Evolutionary conservation across 1,140 invertebrate species (phyloP), one percentile per base, ranked within the genome.

Genomic region (Holcopasites calliopsidis): DNA sequence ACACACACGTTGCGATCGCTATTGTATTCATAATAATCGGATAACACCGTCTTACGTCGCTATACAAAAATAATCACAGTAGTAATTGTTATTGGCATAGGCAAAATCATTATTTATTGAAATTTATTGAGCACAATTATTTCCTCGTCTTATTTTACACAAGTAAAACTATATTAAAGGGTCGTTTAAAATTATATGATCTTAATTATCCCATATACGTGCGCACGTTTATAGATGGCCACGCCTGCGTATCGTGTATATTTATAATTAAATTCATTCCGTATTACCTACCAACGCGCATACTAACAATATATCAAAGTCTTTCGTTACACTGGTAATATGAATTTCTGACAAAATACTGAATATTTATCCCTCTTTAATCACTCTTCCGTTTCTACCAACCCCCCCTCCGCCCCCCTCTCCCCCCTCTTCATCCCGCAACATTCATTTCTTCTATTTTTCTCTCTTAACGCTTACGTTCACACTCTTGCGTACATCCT

Each of bases 91-190:
- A 80, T 86, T 85, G 81, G 85, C 84, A 86, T 86, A 86, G 84
- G 84, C 85, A 86, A 86, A 86, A 86, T 86, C 72, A 76, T 86
- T 79, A 86, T 86, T 86, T 86, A 86, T 86, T 86, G 84, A 86
- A 86, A 86, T 85, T 86, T 84, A 82, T 86, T 86, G 85, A 86
- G 85, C 85, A 86, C 85, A 86, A 80, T 85, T 86, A 84, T 83
- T 85, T 79, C 62, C 84, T 76, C 58, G 78, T 78, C 73, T 85
- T 80, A 78, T 81, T 77, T 86, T 79, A 86, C 82, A 86, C 80
- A 79, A 85, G 81, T 85, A 85, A 86, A 85, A 70, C 81, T 86
- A 86, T 84, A 84, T 85, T 84, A 85, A 84, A 83, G 79, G n/a
- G 80, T 86, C 77, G 68, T 86, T 83, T 74, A 80, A 86, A 83